Conservation (phyloP, 1,140 invertebrate species). For the Andricus grossulariae region DNA sequence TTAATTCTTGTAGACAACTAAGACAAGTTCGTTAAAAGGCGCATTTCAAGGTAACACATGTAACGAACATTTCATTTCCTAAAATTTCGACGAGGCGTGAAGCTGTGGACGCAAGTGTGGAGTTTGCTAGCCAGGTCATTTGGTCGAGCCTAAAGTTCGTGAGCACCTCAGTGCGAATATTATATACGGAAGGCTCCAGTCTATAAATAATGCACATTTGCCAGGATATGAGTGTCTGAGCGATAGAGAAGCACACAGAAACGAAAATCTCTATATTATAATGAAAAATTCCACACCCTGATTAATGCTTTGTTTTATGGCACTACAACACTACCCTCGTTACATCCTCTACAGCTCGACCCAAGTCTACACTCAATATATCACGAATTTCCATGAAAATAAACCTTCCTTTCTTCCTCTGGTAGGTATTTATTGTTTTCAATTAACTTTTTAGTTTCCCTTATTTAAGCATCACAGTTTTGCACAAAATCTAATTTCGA, state of each 20-base stretch:
- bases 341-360: conserved; percentile 12
- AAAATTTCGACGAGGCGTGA: background rate
- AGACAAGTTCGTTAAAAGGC: background rate
- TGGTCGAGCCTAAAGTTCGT: conserved; percentile 10
- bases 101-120: background rate
- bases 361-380: conserved; percentile 19
- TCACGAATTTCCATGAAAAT: conserved; percentile 28
- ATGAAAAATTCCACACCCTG: conserved; percentile 59
- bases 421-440: background rate
- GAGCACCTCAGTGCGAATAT: conserved; percentile 51
- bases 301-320: conserved; percentile 61
- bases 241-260: conserved; percentile 66
- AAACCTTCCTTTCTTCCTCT: background rate
- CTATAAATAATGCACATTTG: conserved; percentile 75
- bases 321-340: conserved; percentile 25
- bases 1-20: conserved; percentile 10
- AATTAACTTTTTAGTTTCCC: conserved; percentile 14
- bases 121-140: conserved; percentile 10
- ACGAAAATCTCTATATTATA: conserved; percentile 75
- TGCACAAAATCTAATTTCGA: too few species aligned
- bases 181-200: conserved; percentile 51
- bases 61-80: background rate
- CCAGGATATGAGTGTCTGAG: conserved; percentile 73
- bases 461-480: too few species aligned
- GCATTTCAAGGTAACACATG: conserved; percentile 1